A percentile compares a stretch with the other conserved stretches of the same genome.
These are phyloP conservation scores for Monopis laevigella DNA, from an alignment of 2,888 invertebrate genomes.

Conservation along the genomic window DNA sequence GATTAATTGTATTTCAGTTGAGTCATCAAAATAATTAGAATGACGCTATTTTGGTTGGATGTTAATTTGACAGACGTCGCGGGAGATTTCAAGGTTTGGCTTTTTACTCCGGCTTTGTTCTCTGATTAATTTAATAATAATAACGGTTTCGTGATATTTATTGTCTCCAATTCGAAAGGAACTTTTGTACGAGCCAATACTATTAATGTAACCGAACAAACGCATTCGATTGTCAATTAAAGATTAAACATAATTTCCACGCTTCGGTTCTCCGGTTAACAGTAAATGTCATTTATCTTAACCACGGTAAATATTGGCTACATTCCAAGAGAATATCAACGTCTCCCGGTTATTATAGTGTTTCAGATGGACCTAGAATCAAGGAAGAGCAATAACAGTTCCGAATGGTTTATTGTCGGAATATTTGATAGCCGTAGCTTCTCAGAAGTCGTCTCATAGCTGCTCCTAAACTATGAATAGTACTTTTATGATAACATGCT, in stretches of 20 bases:
- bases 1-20: conserved; percentile 68
- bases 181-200: no score
- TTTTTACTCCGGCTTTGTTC: conserved; percentile 45
- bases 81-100: conserved; percentile 53
- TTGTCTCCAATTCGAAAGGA: no score
- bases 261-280: conserved; percentile 27
- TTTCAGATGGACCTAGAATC: conserved; percentile 32
- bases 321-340: conserved; percentile 40
- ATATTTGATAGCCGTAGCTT: conserved; percentile 58
- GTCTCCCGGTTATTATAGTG: conserved; percentile 32
- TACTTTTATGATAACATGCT: no score
- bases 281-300: conserved; percentile 34
- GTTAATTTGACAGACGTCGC: conserved; percentile 68
- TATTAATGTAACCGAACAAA: no score
- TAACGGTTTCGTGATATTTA: no score
- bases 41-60: conserved; percentile 66
- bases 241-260: no score
- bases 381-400: conserved; percentile 40
- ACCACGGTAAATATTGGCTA: conserved; percentile 39
- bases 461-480: no score
- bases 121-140: no score
- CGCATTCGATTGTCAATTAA: no score
- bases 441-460: conserved; percentile 51
- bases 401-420: conserved; percentile 50
- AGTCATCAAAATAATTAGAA: conserved; percentile 69